Conservation (phyloP, 2,888 invertebrate species). For the Clunio marinus region DNA sequence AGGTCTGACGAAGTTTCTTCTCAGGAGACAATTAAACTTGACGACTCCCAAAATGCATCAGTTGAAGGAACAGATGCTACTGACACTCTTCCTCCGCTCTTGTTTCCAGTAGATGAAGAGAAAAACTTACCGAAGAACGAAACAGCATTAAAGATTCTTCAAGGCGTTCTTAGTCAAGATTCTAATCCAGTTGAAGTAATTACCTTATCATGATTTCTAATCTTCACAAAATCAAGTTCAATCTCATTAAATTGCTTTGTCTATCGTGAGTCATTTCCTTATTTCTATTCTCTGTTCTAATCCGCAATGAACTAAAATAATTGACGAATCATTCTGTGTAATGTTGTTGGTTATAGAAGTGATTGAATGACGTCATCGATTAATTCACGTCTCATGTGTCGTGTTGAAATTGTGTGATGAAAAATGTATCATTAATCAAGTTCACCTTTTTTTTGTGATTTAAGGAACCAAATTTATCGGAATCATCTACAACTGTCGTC, state of each 20-base stretch:
- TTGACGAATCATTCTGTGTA: too few species aligned
- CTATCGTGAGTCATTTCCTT: too few species aligned
- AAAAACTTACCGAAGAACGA: constrained; percentile 38
- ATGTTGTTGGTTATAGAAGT: too few species aligned
- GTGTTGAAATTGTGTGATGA: too few species aligned
- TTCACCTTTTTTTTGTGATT: not conserved
- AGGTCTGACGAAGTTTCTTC: not conserved
- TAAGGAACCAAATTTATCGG: not conserved
- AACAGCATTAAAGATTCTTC: constrained; percentile 41
- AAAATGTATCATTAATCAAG: too few species aligned
- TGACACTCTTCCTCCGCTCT: constrained; percentile 12
- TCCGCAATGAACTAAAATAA: too few species aligned
- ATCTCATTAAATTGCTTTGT: not conserved
- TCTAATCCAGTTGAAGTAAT: not conserved
- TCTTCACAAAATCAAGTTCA: not conserved
- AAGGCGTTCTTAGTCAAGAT: not conserved
- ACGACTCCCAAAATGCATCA: not conserved
- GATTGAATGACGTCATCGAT: too few species aligned
- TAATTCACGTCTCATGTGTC: too few species aligned
- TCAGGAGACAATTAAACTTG: not conserved
- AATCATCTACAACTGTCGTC: too few species aligned
- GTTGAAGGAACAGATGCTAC: not conserved
- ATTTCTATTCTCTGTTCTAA: too few species aligned
- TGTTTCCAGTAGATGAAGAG: constrained; percentile 11
- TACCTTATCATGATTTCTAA: not conserved